Evolutionary conservation across 2,888 invertebrate genomes (phyloP).

Genomic region (Cheilosia impressa): DNA sequence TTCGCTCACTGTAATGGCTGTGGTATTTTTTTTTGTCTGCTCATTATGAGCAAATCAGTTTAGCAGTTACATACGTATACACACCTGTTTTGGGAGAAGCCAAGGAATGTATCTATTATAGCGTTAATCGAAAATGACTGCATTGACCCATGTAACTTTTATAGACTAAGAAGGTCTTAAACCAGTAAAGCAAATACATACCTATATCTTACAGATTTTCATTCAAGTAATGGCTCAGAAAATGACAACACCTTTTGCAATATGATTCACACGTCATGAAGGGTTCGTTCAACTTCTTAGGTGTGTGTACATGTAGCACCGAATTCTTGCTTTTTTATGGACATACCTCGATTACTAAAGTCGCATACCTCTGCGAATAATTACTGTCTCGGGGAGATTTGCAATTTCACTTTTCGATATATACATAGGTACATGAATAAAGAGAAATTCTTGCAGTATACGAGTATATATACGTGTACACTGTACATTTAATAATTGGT

Average conservation of each 20-base stretch:
- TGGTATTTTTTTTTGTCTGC: too few species aligned
- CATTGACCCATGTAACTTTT: background rate
- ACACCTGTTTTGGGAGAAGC: background rate
- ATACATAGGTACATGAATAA: background rate
- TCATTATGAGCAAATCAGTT: too few species aligned
- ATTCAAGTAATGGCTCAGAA: background rate
- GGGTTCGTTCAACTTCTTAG: slow-evolving; percentile 17
- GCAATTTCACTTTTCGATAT: slow-evolving; percentile 49
- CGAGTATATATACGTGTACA: slow-evolving; percentile 16
- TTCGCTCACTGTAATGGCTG: too few species aligned
- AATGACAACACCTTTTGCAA: slow-evolving; percentile 7
- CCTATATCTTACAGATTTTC: too few species aligned
- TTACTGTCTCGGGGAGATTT: background rate
- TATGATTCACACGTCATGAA: background rate
- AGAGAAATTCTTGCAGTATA: slow-evolving; percentile 57
- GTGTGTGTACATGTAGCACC: background rate
- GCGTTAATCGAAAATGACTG: background rate
- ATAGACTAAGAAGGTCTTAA: slow-evolving; percentile 35
- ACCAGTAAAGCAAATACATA: background rate
- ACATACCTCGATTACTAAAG: background rate
- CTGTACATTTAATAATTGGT: background rate
- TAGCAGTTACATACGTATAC: too few species aligned
- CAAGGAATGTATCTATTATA: background rate
- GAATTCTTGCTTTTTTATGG: background rate
- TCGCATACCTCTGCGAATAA: background rate